A percentile compares a stretch with the other conserved stretches of the same genome.
These are phyloP conservation scores for Astyanax mexicanus DNA, from an alignment of 2,797 vertebrate species.

Conservation along the genomic window DNA sequence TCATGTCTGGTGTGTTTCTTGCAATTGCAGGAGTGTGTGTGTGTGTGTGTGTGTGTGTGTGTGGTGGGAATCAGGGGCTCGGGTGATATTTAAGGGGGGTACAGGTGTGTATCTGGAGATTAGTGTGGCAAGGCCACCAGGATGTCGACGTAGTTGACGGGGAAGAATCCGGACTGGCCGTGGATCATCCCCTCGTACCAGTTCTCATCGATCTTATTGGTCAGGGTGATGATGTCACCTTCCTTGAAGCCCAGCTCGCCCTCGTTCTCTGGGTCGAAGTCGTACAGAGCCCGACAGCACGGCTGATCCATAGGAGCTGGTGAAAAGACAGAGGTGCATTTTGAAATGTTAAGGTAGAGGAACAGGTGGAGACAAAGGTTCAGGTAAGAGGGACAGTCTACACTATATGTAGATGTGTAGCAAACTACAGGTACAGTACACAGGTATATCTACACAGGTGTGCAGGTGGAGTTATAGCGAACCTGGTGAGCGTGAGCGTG, in stretches of 20 bases:
- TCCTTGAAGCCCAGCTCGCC: slow-evolving; percentile 98
- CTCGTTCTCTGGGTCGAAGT: slow-evolving; percentile 98
- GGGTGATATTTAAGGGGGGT: slow-evolving; percentile 8
- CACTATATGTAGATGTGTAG: too few relatives aligned
- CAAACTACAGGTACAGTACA: too few relatives aligned
- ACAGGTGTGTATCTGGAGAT: slow-evolving; percentile 51
- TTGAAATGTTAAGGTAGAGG: too few relatives aligned
- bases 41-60: not conserved
- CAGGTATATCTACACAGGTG: too few relatives aligned
- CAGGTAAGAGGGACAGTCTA: too few relatives aligned
- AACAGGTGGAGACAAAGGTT: too few relatives aligned
- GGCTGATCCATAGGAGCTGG: slow-evolving; percentile 92
- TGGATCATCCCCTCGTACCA: slow-evolving; percentile 98
- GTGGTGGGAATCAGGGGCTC: slow-evolving; percentile 30
- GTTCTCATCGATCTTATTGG: slow-evolving; percentile 98
- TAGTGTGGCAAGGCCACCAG: slow-evolving; percentile 95
- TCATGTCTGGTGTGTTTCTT: slow-evolving; percentile 6
- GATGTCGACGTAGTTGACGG: slow-evolving; percentile 98
- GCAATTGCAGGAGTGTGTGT: not conserved
- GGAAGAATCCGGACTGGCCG: slow-evolving; percentile 98
- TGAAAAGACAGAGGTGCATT: not conserved
- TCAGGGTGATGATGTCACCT: slow-evolving; percentile 96
- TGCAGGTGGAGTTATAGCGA: slow-evolving; percentile 51
- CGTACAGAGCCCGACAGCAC: slow-evolving; percentile 94
- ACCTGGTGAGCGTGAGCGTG: slow-evolving; percentile 91